These are phyloP conservation scores for Mayetiola destructor DNA, from an alignment of 2,888 invertebrate species.

Conservation along the genomic window DNA sequence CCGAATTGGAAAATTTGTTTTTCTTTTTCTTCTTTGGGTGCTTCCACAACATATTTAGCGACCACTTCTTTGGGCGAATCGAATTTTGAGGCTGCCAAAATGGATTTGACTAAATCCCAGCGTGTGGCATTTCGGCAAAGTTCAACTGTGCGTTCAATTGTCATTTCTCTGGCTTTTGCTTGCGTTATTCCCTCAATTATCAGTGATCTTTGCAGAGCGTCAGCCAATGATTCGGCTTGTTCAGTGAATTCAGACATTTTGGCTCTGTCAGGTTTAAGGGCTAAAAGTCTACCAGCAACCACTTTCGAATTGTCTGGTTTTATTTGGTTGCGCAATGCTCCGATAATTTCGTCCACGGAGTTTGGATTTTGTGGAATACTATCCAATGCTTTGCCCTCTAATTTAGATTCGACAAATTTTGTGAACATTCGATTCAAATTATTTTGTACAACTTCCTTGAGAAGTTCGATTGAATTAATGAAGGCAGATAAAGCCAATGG, in stretches of 20 bases:
- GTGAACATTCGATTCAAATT: not conserved
- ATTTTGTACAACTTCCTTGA: not conserved
- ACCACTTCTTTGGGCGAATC: not conserved
- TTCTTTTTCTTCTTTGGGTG: not conserved
- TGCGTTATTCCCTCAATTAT: not conserved
- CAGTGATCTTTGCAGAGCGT: not conserved
- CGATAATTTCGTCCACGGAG: not conserved
- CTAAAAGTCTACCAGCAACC: not conserved
- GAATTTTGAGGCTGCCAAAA: not conserved
- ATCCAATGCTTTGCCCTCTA: not conserved
- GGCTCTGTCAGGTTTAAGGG: not conserved
- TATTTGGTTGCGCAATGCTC: not conserved
- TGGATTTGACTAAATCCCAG: not conserved
- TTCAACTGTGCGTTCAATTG: not conserved
- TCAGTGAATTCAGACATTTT: not conserved
- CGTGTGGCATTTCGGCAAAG: not conserved
- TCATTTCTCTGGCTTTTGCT: not conserved
- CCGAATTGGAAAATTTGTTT: not conserved
- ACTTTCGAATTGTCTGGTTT: not conserved
- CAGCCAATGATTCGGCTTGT: not conserved
- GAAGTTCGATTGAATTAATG: not conserved
- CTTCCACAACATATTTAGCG: not conserved
- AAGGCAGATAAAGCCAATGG: not conserved
- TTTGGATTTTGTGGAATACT: not conserved
- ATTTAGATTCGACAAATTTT: not conserved